Evolutionary conservation across 2,113 vertebrate species (phyloP).

Genomic region (Anarrhichthys ocellatus): DNA sequence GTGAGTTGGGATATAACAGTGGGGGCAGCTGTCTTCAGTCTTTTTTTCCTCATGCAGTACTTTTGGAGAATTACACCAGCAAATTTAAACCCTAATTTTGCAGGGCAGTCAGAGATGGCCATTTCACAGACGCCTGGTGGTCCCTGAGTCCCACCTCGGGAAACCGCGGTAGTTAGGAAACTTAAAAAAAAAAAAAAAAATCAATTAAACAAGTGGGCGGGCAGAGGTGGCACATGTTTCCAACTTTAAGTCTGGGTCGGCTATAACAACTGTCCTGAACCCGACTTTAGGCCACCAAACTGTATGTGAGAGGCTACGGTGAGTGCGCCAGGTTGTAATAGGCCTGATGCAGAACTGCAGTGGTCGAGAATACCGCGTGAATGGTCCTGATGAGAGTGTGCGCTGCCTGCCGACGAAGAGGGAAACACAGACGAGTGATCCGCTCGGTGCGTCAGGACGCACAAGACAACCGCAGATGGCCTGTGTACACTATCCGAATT

Average conservation of each 20-base stretch:
- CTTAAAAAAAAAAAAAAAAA: background rate
- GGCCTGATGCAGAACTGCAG: constrained; percentile 63
- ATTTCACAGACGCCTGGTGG: constrained; percentile 1
- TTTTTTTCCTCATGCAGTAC: background rate
- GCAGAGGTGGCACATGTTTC: constrained; percentile 25
- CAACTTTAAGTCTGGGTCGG: constrained; percentile 26
- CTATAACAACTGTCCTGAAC: constrained; percentile 50
- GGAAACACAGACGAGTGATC: constrained; percentile 62
- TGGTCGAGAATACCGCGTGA: constrained; percentile 45
- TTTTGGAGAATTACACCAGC: constrained; percentile 9
- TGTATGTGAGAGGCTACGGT: constrained; percentile 47
- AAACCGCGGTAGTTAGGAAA: constrained; percentile 37
- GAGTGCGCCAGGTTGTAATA: constrained; percentile 49
- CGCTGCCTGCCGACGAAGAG: constrained; percentile 72
- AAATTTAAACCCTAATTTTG: constrained; percentile 9
- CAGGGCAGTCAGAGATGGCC: constrained; percentile 1
- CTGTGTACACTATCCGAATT: constrained; percentile 35
- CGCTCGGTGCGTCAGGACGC: constrained; percentile 75
- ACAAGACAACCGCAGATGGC: constrained; percentile 67
- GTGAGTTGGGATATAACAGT: background rate
- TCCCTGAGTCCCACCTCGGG: constrained; percentile 35
- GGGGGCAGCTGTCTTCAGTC: background rate
- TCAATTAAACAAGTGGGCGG: constrained; percentile 44
- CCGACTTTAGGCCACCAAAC: constrained; percentile 21
- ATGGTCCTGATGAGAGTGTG: constrained; percentile 78